Evolutionary conservation across 1,140 invertebrate species (phyloP).

Genomic region (Drosophila burlai): DNA sequence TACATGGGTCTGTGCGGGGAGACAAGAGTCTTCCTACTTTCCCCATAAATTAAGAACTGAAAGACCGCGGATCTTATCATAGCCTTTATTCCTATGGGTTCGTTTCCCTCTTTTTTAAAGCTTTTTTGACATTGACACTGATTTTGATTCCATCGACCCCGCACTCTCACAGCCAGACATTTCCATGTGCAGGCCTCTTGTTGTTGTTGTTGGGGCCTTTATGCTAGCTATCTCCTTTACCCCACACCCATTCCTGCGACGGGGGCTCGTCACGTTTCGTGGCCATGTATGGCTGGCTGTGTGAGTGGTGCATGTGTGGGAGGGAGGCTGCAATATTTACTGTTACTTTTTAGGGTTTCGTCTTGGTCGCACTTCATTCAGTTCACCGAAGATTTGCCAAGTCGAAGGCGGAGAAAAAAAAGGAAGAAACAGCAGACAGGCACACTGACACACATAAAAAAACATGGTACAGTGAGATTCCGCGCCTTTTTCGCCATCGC

Average conservation of each 20-base stretch:
- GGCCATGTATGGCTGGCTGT: slow-evolving; percentile 16
- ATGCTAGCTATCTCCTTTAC: slow-evolving; percentile 47
- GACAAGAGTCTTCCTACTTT: neutral
- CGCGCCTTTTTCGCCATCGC: slow-evolving; percentile 41
- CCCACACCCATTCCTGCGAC: slow-evolving; percentile 41
- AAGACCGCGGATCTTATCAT: slow-evolving; percentile 14
- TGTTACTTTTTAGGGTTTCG: slow-evolving; percentile 59
- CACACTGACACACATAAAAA: slow-evolving; percentile 75
- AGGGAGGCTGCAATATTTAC: slow-evolving; percentile 56
- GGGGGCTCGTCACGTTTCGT: slow-evolving; percentile 64
- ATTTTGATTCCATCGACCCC: slow-evolving; percentile 63
- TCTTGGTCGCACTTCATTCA: slow-evolving; percentile 58
- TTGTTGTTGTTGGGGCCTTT: slow-evolving; percentile 31
- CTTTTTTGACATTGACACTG: slow-evolving; percentile 65
- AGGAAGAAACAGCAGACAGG: slow-evolving; percentile 49
- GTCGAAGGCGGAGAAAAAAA: slow-evolving; percentile 27
- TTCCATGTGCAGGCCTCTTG: slow-evolving; percentile 29
- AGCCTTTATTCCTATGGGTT: slow-evolving; percentile 1
- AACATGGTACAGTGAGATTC: slow-evolving; percentile 48
- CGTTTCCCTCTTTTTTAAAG: slow-evolving; percentile 28
- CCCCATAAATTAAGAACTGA: slow-evolving; percentile 1
- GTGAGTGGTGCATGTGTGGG: slow-evolving; percentile 6
- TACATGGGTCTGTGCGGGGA: neutral
- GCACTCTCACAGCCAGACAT: slow-evolving; percentile 20
- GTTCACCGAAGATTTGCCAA: slow-evolving; percentile 49